phyloP scores from a whole-genome alignment of 2,113 vertebrate genomes.

The Microcebus griseorufus region DNA sequence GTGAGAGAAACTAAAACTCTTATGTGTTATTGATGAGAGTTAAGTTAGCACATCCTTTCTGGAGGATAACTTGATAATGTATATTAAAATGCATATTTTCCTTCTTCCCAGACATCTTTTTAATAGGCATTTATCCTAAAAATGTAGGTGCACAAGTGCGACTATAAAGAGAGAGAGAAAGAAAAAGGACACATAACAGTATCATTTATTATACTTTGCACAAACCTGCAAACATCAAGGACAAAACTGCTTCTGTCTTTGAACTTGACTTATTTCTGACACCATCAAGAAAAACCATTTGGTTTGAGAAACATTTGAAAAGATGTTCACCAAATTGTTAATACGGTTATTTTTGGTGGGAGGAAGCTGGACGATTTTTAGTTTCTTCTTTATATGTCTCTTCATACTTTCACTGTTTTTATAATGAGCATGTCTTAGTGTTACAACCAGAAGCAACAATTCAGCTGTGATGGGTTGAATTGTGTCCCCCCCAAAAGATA shows the following conservation, averaged over 20 bases:
- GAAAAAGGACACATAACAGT: background rate
- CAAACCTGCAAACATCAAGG: background rate
- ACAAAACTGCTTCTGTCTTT: background rate
- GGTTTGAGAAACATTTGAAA: background rate
- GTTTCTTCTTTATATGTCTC: background rate
- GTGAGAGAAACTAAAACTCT: background rate
- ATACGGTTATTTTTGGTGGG: background rate
- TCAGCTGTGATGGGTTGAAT: background rate
- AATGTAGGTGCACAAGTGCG: background rate
- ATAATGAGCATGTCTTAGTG: background rate
- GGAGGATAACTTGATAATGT: background rate
- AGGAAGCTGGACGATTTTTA: background rate
- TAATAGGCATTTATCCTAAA: background rate
- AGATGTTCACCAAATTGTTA: background rate
- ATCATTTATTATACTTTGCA: background rate
- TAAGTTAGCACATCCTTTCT: background rate
- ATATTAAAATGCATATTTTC: background rate
- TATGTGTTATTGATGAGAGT: background rate
- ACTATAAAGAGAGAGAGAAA: background rate
- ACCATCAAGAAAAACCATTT: background rate
- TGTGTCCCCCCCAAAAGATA: background rate
- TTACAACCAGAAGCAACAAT: background rate
- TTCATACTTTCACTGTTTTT: conserved; percentile 45
- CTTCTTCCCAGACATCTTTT: background rate
- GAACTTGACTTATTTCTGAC: conserved; percentile 7